Conservation (phyloP, 2,888 invertebrate species). For the Nomada ruficornis region DNA sequence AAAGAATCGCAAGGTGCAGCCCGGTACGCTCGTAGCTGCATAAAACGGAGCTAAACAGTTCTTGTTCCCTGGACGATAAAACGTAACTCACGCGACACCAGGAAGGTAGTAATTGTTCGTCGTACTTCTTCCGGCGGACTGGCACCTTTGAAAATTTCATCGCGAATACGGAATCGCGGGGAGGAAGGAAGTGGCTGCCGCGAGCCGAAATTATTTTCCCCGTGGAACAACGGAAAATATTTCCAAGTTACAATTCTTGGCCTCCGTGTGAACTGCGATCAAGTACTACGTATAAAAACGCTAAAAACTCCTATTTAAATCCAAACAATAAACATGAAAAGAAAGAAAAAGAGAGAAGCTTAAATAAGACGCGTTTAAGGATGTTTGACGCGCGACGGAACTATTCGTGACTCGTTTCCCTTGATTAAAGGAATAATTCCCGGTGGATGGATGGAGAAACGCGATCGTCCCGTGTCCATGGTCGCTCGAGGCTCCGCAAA, state of each 20-base stretch:
- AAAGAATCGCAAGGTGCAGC: slow-evolving; percentile 46
- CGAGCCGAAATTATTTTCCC: slow-evolving; percentile 30
- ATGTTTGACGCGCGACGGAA: slow-evolving; percentile 18
- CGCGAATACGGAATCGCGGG: background rate
- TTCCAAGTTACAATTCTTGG: background rate
- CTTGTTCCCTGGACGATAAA: slow-evolving; percentile 49
- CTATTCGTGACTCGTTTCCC: slow-evolving; percentile 43
- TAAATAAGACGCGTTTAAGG: slow-evolving; percentile 35
- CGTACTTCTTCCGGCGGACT: slow-evolving; percentile 36
- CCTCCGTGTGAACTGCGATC: too few species aligned
- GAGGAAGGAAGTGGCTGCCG: slow-evolving; percentile 5
- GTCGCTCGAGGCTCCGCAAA: slow-evolving; percentile 40
- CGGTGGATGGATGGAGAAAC: slow-evolving; percentile 5
- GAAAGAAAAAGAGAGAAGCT: background rate
- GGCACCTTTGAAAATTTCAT: slow-evolving; percentile 39
- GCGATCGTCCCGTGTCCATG: slow-evolving; percentile 44
- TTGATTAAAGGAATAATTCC: slow-evolving; percentile 58
- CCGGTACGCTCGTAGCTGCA: slow-evolving; percentile 21
- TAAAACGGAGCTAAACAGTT: slow-evolving; percentile 50
- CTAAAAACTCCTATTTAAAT: background rate
- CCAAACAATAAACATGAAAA: slow-evolving; percentile 5
- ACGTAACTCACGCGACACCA: slow-evolving; percentile 47
- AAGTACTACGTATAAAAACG: too few species aligned
- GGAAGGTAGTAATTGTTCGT: slow-evolving; percentile 49
- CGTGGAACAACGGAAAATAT: background rate